Percentiles rank a stretch among this genome's conserved stretches.
These are phyloP conservation scores for Intellagama lesueurii DNA, from an alignment of 2,797 vertebrate species.

Conservation along the genomic window DNA sequence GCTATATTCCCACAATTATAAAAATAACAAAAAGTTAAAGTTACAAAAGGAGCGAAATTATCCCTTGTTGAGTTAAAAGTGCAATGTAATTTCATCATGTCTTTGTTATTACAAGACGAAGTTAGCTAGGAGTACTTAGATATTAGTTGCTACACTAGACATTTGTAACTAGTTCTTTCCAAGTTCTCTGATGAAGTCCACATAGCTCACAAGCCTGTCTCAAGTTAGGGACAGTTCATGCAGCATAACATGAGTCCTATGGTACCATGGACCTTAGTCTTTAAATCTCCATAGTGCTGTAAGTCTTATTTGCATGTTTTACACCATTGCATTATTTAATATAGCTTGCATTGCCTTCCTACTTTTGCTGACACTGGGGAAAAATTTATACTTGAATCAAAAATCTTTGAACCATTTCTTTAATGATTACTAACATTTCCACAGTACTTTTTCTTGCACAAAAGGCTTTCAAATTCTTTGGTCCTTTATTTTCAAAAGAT, in stretches of 20 bases:
- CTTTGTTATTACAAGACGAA: too few relatives aligned
- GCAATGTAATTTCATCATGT: too few relatives aligned
- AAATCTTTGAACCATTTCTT: neutral
- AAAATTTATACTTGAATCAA: neutral
- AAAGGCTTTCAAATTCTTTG: neutral
- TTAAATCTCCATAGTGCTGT: too few relatives aligned
- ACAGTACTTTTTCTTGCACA: neutral
- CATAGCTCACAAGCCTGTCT: neutral
- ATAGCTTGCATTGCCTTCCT: neutral
- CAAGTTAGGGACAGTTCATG: neutral
- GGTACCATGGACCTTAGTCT: too few relatives aligned
- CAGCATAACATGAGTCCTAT: neutral
- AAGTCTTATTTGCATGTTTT: neutral
- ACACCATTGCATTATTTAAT: neutral
- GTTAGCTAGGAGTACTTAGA: too few relatives aligned
- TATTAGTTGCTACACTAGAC: too few relatives aligned
- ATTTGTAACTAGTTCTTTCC: too few relatives aligned
- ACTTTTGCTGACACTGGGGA: too few relatives aligned
- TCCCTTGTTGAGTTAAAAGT: neutral
- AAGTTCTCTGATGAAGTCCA: too few relatives aligned
- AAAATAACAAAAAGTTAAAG: neutral
- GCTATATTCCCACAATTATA: neutral
- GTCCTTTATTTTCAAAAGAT: neutral
- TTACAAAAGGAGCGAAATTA: neutral
- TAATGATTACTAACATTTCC: neutral